phyloP scores from a whole-genome alignment of 2,113 vertebrate genomes.

The Lutjanus erythropterus region DNA sequence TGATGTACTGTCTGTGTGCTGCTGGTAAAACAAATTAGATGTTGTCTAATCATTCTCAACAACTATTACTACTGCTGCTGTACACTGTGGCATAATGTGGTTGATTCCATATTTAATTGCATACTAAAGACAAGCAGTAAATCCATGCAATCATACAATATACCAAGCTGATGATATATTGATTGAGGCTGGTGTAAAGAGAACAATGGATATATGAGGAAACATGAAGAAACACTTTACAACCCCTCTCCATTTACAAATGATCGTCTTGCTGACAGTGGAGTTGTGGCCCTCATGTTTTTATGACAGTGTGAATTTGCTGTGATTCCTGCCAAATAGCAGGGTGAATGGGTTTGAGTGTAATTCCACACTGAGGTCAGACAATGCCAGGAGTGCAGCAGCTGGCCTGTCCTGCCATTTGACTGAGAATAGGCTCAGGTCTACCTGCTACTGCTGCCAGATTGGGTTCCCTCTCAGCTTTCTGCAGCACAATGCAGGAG shows the following conservation, averaged over 20 bases:
- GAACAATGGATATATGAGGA: slow-evolving; percentile 1
- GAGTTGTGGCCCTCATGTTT: slow-evolving; percentile 20
- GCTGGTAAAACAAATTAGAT: neutral
- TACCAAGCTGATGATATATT: neutral
- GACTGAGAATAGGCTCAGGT: slow-evolving; percentile 69
- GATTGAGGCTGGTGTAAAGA: neutral
- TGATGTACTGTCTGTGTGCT: neutral
- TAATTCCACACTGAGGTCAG: slow-evolving; percentile 82
- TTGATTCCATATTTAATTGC: neutral
- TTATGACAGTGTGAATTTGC: slow-evolving; percentile 48
- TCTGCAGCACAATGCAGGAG: slow-evolving; percentile 82
- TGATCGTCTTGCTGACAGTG: neutral
- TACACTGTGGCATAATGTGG: slow-evolving; percentile 8
- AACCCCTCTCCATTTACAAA: slow-evolving; percentile 7
- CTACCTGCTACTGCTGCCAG: slow-evolving; percentile 67
- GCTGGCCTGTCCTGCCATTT: slow-evolving; percentile 63
- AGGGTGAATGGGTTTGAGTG: slow-evolving; percentile 71
- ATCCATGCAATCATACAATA: neutral
- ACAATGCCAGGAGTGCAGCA: slow-evolving; percentile 78
- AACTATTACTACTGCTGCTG: neutral
- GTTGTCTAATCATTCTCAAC: neutral
- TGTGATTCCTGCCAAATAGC: slow-evolving; percentile 70
- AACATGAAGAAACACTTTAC: slow-evolving; percentile 29
- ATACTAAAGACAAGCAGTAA: neutral
- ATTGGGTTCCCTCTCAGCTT: slow-evolving; percentile 85